Base-by-base conservation (phyloP, 2,888 invertebrate genomes). In the Watsonalla binaria region DNA sequence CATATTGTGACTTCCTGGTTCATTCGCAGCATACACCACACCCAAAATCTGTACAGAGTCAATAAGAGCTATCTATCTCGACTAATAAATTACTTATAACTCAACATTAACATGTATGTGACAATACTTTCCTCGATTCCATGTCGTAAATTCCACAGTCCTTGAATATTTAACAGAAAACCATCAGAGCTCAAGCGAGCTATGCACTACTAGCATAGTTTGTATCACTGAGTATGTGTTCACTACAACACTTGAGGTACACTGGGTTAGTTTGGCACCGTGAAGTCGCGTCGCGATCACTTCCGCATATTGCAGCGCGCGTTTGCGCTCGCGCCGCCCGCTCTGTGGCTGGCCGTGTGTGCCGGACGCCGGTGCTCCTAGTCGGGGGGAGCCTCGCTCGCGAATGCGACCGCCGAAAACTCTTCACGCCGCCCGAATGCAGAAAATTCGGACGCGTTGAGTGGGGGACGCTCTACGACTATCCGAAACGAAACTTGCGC, bases 351-450 rank as follows among this genome's bases (percentile, higher is more conserved):
- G 76, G 68, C 70, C 71, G 76, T 74, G 68, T 73, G 69, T 72
- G 72, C 72, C 74, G 75, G 76, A 72, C 67, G 72, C 74, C 76
- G 80, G 74, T 74, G 86, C 87, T 86, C 84, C 82, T 76, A 80
- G 77, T 74, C 72, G 83, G 72, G 74, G 82, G 83, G 87, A 88
- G 89, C 87, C 86, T 80, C 80, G 82, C 85, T 86, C 86, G 90
- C 90, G 78, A 90, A 90, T 90, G 85, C 85, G 85, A 82, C 90
- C 86, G 88, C 87, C 90, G 88, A 90, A 90, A 89, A 87, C 84
- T 88, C 84, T 83, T 83, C 80, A 76, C 87, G 80, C 78, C 80
- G 86, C 76, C 76, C 84, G 84, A 90, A 89, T 90, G 90, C 90
- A 90, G 90, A 90, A 90, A 89, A 87, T 88, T 90, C 81, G 84